A percentile compares a stretch with the other conserved stretches of the same genome.
Evolutionary conservation across 2,113 vertebrate genomes (phyloP).

Genomic region (Hydrochoerus hydrochaeris): DNA sequence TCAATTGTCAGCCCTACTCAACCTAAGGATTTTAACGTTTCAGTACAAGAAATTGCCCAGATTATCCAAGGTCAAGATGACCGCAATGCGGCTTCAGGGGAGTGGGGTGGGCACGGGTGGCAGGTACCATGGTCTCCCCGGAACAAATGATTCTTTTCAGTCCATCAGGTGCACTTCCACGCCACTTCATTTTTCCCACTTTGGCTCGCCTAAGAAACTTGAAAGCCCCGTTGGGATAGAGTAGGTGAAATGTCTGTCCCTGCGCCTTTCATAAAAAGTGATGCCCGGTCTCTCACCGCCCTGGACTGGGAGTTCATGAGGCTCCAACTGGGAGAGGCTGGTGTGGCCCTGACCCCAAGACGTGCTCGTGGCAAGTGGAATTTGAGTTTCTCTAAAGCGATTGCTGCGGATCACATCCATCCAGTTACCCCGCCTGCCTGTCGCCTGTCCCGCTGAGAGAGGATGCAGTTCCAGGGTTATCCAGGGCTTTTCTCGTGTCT

Average conservation of each 20-base stretch:
- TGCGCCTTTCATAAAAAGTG: background rate
- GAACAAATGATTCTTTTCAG: background rate
- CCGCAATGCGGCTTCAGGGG: background rate
- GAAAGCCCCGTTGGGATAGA: background rate
- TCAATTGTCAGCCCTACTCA: background rate
- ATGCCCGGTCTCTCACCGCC: background rate
- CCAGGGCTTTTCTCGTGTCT: background rate
- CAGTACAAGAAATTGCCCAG: background rate
- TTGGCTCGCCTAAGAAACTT: background rate
- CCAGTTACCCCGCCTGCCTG: accelerated
- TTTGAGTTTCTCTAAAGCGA: background rate
- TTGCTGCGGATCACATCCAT: background rate
- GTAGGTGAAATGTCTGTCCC: background rate
- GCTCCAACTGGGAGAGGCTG: background rate
- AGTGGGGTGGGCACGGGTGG: no score
- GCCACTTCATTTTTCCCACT: accelerated
- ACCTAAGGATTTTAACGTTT: background rate
- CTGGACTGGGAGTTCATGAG: background rate
- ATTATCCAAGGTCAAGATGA: background rate
- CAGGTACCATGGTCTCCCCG: accelerated
- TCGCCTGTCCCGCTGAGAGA: background rate
- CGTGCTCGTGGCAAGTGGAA: accelerated
- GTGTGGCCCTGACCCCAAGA: accelerated
- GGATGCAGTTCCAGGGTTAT: accelerated
- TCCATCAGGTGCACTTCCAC: background rate